phyloP scores from a whole-genome alignment of 1,140 invertebrate genomes.

The Drosophila pandora region DNA sequence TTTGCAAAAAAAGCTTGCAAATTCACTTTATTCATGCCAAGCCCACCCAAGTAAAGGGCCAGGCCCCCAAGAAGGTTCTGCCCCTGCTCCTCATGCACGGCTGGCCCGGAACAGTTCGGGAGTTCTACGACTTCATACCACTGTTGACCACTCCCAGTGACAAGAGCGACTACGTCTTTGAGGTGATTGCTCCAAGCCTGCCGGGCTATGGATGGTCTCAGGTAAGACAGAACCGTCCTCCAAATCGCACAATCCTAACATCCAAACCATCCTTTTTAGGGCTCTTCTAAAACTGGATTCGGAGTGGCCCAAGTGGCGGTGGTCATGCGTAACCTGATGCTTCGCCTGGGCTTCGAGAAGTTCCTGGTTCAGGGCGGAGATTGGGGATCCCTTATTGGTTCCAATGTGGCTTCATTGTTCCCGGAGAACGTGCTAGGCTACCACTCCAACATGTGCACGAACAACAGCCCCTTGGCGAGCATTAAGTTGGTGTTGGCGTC shows the following conservation, averaged over 20 bases:
- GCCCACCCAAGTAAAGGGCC: conserved; percentile 67
- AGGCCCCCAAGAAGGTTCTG: conserved; percentile 85
- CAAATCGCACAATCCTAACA: background rate
- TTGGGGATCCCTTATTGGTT: conserved; percentile 88
- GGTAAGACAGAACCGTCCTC: conserved; percentile 72
- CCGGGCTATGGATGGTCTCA: conserved; percentile 95
- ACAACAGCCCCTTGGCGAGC: conserved; percentile 39
- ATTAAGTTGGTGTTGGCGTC: conserved; percentile 54
- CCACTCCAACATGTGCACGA: conserved; percentile 88
- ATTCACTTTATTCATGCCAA: conserved; percentile 90
- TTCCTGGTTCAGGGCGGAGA: conserved; percentile 94
- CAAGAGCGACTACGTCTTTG: conserved; percentile 88
- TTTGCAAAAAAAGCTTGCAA: conserved; percentile 85
- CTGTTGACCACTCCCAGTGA: conserved; percentile 86
- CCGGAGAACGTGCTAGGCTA: conserved; percentile 87
- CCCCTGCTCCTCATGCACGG: conserved; percentile 93
- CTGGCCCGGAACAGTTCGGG: conserved; percentile 95
- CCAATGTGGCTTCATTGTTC: conserved; percentile 87
- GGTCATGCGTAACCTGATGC: conserved; percentile 93
- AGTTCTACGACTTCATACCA: conserved; percentile 93
- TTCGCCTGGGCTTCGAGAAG: conserved; percentile 89
- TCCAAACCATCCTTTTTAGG: conserved; percentile 71
- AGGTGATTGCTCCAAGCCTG: conserved; percentile 91
- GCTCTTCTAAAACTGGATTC: conserved; percentile 86
- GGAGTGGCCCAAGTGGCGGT: conserved; percentile 87